Evolutionary conservation across 2,888 invertebrate species (phyloP), one percentile per base, ranked within the genome.

Genomic region (Eupeodes latifasciatus): DNA sequence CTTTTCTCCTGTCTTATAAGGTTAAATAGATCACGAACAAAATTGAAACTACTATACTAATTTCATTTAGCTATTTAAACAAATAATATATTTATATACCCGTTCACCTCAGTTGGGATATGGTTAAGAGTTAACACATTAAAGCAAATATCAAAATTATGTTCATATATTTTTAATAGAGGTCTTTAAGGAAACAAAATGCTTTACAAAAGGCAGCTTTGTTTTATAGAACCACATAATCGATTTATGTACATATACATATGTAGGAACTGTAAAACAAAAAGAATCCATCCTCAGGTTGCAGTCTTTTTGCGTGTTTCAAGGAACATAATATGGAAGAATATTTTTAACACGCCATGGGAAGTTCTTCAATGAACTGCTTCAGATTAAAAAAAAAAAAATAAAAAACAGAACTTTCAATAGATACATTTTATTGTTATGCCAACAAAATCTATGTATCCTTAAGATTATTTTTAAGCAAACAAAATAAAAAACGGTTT

Each of bases 281-380:
- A 16, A 16, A 27, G 27, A 53, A 69, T 67, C 9, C 16, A 71
- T 55, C 55, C 12, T 55, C 55, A 71, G 40, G 55, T 34, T 67
- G 69, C 36, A 69, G 53, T 55, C 19, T 12, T 36, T 69, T 51
- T 19, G 69, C 53, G 69, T 69, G 53, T 53, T 71, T 19, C 7
- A 12, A 44, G 40, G 71, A 71, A n/a, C 55, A 40, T 36, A 44
- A 71, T 19, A 19, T 71, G 40, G 40, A 40, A 76, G 40, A 36
- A n/a, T 59, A 5, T 72, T 59, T 72, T 57, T n/a, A 59, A 72
- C 40, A 51, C 27, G 53, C 55, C 27, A 57, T 44, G 12, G 64
- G 11, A 51, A 51, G 34, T 49, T 34, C n/a, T 51, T 51, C 1
- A 27, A 10, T n/a, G 4, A 53, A 34, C 5, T 34, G 14, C 1